phyloP scores from a whole-genome alignment of 2,797 vertebrate genomes.

The Gymnodraco acuticeps region DNA sequence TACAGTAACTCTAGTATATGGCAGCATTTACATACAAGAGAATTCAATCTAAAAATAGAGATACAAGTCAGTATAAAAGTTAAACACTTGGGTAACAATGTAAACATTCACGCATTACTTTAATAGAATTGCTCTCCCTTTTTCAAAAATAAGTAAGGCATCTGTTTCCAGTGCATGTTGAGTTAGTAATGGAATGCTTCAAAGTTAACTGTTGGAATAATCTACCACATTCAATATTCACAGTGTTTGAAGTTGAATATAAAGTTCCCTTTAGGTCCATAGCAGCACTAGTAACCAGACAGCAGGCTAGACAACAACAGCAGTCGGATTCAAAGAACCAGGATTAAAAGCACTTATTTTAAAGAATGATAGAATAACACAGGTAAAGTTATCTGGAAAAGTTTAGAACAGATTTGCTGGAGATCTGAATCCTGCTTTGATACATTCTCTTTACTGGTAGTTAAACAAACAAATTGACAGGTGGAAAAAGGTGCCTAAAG shows the following conservation, averaged over 20 bases:
- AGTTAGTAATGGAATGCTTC: conserved; percentile 52
- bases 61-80: conserved; percentile 66
- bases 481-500: conserved; percentile 12
- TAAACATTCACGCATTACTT: conserved; percentile 80
- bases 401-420: conserved; percentile 11
- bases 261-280: conserved; percentile 54
- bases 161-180: conserved; percentile 46
- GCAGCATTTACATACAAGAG: conserved; percentile 76
- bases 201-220: conserved; percentile 19
- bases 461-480: conserved; percentile 13
- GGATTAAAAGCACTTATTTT: conserved; percentile 19
- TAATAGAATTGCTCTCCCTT: conserved; percentile 55
- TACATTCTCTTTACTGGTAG: conserved; percentile 39
- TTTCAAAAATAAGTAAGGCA: conserved; percentile 26
- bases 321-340: conserved; percentile 15
- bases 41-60: conserved; percentile 70
- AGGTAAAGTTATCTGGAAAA: conserved; percentile 3
- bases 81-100: conserved; percentile 75
- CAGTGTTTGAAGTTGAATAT: conserved; percentile 31
- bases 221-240: conserved; percentile 36
- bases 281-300: conserved; percentile 62
- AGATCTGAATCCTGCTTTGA: conserved; percentile 19
- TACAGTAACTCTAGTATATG: conserved; percentile 58
- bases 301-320: conserved; percentile 14
- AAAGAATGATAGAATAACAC: neutral